Base-by-base conservation (phyloP, 2,888 invertebrate genomes). In the Kryphioiulus occultus region DNA sequence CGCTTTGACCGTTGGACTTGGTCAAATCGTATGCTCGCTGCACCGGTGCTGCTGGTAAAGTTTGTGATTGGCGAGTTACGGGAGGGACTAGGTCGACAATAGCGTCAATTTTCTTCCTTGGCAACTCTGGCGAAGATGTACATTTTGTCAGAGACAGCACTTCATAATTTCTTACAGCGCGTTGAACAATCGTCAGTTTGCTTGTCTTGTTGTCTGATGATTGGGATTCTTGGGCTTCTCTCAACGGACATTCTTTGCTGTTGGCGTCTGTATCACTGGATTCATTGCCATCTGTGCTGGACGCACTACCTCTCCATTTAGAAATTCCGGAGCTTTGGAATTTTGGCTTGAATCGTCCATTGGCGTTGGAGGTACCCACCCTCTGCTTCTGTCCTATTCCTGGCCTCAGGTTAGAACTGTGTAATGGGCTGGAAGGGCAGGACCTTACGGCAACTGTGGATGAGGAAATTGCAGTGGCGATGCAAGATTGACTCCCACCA, bases 101-200 rank as follows among this genome's bases (percentile, higher is more conserved):
- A 17, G 78, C 19, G 85, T 85, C 44, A 30, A 39, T 42, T 47
- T 85, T 87, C 59, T 87, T 85, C 82, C 88, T 78, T 35, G 88
- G 78, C 53, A 88, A 83, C 83, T 88, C 88, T 26, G 88, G 88
- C 26, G 88, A 88, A 47, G 88, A 88, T 12, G 88, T 85, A 19
- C 87, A 53, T 59, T 88, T 88, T 10, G 39, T 44, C 22, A 88
- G 35, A 32, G 86, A 53, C 78, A 78, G 30, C 42, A 86, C 88
- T 84, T 88, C 88, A 42, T 88, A 88, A 39, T 88, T 88, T 19
- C 30, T 22, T 17, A 88, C 42, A n/a, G 88, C 87, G 19, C 84
- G 44, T 53, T 86, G 85, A 53, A 84, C 47, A 15, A 32, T 85
- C 35, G 39, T 87, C 85, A 35, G 87, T 19, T 88, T 85, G 17